Evolutionary conservation across 1,140 invertebrate genomes (phyloP), one percentile per base, ranked within the genome.

Genomic region (Dendroctonus ponderosae): DNA sequence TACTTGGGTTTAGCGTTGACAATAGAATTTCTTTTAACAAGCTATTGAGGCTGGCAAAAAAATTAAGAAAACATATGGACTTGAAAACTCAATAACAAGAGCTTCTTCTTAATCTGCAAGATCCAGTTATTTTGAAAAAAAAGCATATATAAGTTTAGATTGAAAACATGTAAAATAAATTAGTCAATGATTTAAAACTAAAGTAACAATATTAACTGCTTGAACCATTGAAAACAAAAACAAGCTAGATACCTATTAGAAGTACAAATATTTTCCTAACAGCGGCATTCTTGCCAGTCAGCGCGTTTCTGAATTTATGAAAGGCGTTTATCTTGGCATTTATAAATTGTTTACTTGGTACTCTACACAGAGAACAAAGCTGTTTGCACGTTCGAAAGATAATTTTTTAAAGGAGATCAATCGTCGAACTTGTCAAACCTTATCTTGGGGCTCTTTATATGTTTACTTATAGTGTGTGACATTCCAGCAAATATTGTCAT

Each of bases 291-390:
- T 62, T 62, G 59, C 59, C 59, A 62, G 59, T 62, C 59, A 62
- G 59, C 59, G 46, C 11, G 57, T 46, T 59, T 59, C 59, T 62
- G 59, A 51, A 62, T 62, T 62, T 62, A 62, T 62, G 59, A 62
- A 62, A 62, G 59, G 59, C 59, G 59, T 62, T 62, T 62, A 62
- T 62, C 59, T 62, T 62, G 59, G 59, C 59, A 62, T 62, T 62
- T 62, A 59, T 59, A 59, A 59, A 59, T 59, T 59, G 57, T 59
- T 59, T 59, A 59, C 57, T 59, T 48, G 57, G 57, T 59, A 59
- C 57, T 59, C 37, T 44, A 48, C 57, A 48, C 41, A 14, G 57
- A 59, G 57, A 59, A 59, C 57, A 59, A 59, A 59, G 57, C 57
- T 59, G 42, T 56, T 56, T 59, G 42, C 57, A 59, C 57, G 57